Evolutionary conservation across 2,888 invertebrate species (phyloP).

Genomic region (Ashinkailepas kermadecensis): DNA sequence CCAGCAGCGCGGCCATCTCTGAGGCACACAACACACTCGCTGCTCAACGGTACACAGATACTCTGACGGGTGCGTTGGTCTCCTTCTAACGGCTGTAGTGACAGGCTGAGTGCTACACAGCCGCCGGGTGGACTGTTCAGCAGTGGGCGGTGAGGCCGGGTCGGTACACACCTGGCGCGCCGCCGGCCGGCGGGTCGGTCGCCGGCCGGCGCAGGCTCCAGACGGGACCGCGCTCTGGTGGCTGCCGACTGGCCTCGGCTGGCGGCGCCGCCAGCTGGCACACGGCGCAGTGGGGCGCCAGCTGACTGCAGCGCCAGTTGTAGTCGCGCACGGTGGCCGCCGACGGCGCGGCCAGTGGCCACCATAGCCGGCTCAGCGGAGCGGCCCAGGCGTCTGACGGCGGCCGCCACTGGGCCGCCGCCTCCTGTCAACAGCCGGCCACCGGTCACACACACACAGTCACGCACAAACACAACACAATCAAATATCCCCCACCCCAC

Average conservation of each 20-base stretch:
- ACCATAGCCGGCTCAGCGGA: background rate
- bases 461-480: too few species aligned
- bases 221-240: background rate
- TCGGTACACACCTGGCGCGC: too few species aligned
- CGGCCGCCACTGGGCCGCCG: background rate
- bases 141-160: too few species aligned
- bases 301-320: background rate
- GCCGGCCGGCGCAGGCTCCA: background rate
- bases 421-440: too few species aligned
- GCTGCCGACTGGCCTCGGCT: background rate
- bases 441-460: too few species aligned
- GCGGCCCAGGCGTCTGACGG: background rate
- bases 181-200: background rate
- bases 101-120: too few species aligned
- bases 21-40: background rate
- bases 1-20: background rate
- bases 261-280: conserved; percentile 9
- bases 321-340: background rate
- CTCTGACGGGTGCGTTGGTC: background rate
- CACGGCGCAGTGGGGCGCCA: conserved; percentile 2
- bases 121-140: too few species aligned
- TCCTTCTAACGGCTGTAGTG: too few species aligned
- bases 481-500: too few species aligned
- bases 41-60: background rate
- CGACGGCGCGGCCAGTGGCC: background rate